Conservation (phyloP, 2,888 invertebrate genomes). For the Hetaerina titia region DNA sequence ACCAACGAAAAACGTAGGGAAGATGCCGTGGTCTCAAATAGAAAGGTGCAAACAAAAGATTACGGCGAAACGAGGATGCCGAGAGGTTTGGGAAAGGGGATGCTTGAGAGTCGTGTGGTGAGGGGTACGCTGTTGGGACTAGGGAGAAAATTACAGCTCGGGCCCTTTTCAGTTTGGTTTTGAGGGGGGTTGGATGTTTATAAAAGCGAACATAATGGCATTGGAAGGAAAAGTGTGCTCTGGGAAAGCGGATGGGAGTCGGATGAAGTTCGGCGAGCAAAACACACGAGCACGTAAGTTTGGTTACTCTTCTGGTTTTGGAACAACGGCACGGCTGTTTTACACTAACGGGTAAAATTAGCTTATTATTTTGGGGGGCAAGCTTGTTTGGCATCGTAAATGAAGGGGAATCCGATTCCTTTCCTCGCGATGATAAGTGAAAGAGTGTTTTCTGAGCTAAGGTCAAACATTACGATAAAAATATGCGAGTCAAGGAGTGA, state of each 20-base stretch:
- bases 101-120: neutral
- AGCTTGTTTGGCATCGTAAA: neutral
- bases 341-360: neutral
- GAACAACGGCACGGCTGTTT: neutral
- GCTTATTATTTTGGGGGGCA: neutral
- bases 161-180: neutral
- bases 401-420: neutral
- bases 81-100: neutral
- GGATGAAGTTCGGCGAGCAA: neutral
- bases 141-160: neutral
- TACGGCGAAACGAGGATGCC: neutral
- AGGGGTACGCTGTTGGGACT: neutral
- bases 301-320: neutral
- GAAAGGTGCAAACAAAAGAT: constrained; percentile 15
- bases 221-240: neutral
- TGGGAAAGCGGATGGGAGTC: neutral
- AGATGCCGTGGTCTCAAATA: neutral
- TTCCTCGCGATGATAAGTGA: neutral
- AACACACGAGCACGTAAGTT: neutral
- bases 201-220: neutral
- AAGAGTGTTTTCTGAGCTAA: neutral
- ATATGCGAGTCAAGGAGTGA: too few species aligned
- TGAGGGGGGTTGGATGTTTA: neutral
- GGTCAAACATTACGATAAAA: neutral
- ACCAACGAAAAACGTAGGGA: neutral